phyloP scores from a whole-genome alignment of 2,888 invertebrate species.

The Luffia ferchaultella region DNA sequence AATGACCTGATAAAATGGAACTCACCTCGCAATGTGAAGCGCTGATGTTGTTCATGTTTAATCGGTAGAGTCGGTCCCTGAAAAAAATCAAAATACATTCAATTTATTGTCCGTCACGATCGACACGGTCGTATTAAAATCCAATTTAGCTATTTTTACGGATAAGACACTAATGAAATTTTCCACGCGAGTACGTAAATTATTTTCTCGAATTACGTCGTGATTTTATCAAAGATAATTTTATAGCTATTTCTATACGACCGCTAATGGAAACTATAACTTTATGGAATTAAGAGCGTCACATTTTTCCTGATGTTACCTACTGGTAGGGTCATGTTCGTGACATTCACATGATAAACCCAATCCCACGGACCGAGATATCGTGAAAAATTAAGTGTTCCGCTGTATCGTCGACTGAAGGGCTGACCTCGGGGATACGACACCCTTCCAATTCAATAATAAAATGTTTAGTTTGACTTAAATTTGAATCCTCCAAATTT shows the following conservation, averaged over 20 bases:
- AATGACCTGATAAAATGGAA: not conserved
- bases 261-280: not conserved
- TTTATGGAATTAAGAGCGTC: not conserved
- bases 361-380: slow-evolving; percentile 14
- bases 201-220: not conserved
- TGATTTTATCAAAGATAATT: not conserved
- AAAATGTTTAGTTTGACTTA: too few relatives aligned
- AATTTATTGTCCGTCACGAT: slow-evolving; percentile 10
- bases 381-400: slow-evolving; percentile 6
- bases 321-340: slow-evolving; percentile 25
- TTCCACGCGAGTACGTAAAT: not conserved
- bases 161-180: not conserved
- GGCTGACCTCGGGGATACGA: not conserved
- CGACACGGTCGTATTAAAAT: not conserved
- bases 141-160: not conserved
- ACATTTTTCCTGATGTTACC: too few relatives aligned
- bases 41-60: slow-evolving; percentile 87
- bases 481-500: too few relatives aligned
- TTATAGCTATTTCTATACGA: not conserved
- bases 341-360: slow-evolving; percentile 43
- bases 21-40: slow-evolving; percentile 81
- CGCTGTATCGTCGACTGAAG: not conserved
- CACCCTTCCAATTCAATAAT: too few relatives aligned
- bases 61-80: slow-evolving; percentile 85
- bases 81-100: slow-evolving; percentile 47